A percentile compares a stretch with the other conserved stretches of the same genome.
phyloP scores from a whole-genome alignment of 2,888 invertebrate genomes.

The Beris morrisii region DNA sequence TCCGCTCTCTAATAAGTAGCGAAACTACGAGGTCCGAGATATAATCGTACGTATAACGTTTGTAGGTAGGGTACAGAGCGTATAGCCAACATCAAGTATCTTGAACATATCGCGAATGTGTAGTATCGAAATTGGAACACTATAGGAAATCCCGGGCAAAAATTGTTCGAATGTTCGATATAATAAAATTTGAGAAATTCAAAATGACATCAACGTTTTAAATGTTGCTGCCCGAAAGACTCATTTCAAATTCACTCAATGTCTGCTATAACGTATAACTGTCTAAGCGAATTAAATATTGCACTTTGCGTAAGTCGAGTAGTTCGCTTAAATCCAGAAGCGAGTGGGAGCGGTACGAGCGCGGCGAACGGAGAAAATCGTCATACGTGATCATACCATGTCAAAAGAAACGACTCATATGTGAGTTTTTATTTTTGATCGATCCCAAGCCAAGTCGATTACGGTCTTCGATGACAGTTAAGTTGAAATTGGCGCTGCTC shows the following conservation, averaged over 20 bases:
- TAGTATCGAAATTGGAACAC: constrained; percentile 15
- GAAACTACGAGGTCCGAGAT: background rate
- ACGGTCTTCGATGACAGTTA: constrained; percentile 13
- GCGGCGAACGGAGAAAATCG: constrained; percentile 8
- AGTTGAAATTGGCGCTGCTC: background rate
- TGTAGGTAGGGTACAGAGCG: background rate
- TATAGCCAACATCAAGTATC: background rate
- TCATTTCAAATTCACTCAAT: constrained; percentile 34
- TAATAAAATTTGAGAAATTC: constrained; percentile 22
- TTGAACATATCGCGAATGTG: background rate
- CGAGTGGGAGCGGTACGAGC: background rate
- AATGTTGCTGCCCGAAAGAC: background rate
- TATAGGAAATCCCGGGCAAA: constrained; percentile 25
- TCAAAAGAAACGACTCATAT: constrained; percentile 1
- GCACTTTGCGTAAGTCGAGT: constrained; percentile 35
- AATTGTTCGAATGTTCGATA: constrained; percentile 4
- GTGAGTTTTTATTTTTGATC: constrained; percentile 2
- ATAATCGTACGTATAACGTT: background rate
- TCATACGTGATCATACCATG: constrained; percentile 1
- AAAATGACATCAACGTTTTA: constrained; percentile 13
- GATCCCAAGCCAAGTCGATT: no score
- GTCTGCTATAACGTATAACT: constrained; percentile 36
- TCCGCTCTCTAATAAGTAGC: constrained; percentile 9
- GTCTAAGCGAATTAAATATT: constrained; percentile 36
- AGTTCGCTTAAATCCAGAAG: background rate